A percentile compares a stretch with the other conserved stretches of the same genome.
phyloP scores from a whole-genome alignment of 2,888 invertebrate genomes.

The Rhagonycha lutea region DNA sequence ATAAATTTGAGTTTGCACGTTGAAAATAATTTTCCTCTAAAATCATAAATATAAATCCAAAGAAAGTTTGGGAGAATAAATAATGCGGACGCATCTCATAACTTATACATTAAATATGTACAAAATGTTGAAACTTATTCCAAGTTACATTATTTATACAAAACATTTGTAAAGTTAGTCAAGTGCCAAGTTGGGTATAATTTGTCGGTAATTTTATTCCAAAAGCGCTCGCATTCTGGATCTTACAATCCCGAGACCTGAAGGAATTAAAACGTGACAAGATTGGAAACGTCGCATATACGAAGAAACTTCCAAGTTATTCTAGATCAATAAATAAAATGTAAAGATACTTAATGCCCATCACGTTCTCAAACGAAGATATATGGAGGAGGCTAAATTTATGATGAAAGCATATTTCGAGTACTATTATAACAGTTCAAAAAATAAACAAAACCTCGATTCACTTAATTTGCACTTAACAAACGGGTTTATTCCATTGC shows the following conservation, averaged over 20 bases:
- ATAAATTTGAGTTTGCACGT: neutral
- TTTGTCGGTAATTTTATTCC: constrained; percentile 26
- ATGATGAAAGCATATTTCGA: neutral
- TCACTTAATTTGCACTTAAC: neutral
- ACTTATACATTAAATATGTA: neutral
- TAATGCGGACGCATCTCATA: neutral
- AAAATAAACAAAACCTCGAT: neutral
- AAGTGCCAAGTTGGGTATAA: constrained; percentile 18
- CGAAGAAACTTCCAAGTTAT: constrained; percentile 28
- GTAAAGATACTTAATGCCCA: constrained; percentile 14
- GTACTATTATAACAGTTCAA: neutral
- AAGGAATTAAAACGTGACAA: constrained; percentile 36
- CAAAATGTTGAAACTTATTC: neutral
- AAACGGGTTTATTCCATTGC: neutral
- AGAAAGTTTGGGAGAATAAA: neutral
- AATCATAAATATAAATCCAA: neutral
- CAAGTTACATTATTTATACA: neutral
- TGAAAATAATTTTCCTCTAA: neutral
- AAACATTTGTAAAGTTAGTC: constrained; percentile 6
- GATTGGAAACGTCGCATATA: constrained; percentile 38
- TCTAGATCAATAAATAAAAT: constrained; percentile 28
- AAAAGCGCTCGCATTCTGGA: constrained; percentile 28
- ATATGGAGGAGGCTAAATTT: constrained; percentile 20
- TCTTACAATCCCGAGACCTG: constrained; percentile 32
- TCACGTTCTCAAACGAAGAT: constrained; percentile 25